Evolutionary conservation across 2,113 vertebrate species (phyloP).

Genomic region (Pagrus major): DNA sequence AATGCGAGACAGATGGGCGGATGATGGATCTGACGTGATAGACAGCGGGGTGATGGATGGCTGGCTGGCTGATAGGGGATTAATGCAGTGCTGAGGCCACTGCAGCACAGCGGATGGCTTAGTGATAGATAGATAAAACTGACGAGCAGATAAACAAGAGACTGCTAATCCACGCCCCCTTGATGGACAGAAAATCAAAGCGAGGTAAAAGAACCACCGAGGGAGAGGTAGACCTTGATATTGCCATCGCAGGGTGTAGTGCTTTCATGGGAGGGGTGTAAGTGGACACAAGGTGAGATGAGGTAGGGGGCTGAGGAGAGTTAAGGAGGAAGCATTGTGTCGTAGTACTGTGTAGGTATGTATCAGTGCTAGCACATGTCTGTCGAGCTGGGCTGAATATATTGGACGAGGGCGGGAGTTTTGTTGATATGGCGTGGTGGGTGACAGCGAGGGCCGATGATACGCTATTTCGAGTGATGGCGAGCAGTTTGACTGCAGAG

Average conservation of each 20-base stretch:
- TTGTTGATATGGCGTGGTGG: slow-evolving; percentile 42
- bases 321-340: slow-evolving; percentile 30
- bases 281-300: slow-evolving; percentile 48
- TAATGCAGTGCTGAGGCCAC: slow-evolving; percentile 82
- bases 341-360: slow-evolving; percentile 10
- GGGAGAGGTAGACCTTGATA: slow-evolving; percentile 60
- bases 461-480: slow-evolving; percentile 55
- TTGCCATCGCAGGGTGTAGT: slow-evolving; percentile 33
- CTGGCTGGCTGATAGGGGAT: slow-evolving; percentile 84
- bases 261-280: slow-evolving; percentile 47
- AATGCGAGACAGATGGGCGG: slow-evolving; percentile 84
- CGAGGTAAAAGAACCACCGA: slow-evolving; percentile 65
- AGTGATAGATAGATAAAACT: slow-evolving; percentile 86
- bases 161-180: slow-evolving; percentile 84
- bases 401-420: slow-evolving; percentile 16
- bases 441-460: slow-evolving; percentile 25
- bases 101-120: slow-evolving; percentile 75
- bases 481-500: slow-evolving; percentile 48
- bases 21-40: slow-evolving; percentile 87
- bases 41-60: slow-evolving; percentile 86
- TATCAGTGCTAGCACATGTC: slow-evolving; percentile 39
- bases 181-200: slow-evolving; percentile 87
- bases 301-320: slow-evolving; percentile 20
- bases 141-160: slow-evolving; percentile 87
- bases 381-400: slow-evolving; percentile 7